Evolutionary conservation across 2,888 invertebrate genomes (phyloP), one percentile per base, ranked within the genome.

Genomic region (Gandaritis pyraliata): DNA sequence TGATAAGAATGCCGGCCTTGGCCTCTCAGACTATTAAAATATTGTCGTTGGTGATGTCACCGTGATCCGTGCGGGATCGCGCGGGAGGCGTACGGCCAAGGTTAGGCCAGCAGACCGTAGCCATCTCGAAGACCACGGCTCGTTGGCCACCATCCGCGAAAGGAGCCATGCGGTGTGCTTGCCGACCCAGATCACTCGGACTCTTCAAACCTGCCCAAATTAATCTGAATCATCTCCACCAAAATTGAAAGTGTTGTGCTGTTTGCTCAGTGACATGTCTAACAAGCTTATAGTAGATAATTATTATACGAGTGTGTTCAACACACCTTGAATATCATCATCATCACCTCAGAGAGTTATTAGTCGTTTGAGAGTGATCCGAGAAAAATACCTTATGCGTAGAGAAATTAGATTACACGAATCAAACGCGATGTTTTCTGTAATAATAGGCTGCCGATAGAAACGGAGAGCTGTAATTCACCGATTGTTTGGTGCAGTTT

Each of bases 81-180:
- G 74, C 83, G 81, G 88, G 88, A 88, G 85, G 79, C 81, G 77
- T 76, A 68, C 74, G 80, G 80, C 85, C 90, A 91, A 91, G 91
- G 91, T 89, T 87, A 81, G 78, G 69, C 71, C 84, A 82, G 73
- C 85, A 86, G 90, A 91, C 89, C 90, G 90, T 90, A 82, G 80
- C 87, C 76, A 79, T 81, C 84, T 85, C 80, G 68, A 77, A 77
- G 72, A 81, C 72, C 84, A 87, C 83, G 90, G 85, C 85, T 89
- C 88, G 88, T 82, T 87, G 86, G 69, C 72, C 77, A 74, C 80
- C 80, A 75, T 73, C 78, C 79, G 85, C 82, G 85, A 88, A 86
- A 88, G 85, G 82, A 85, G 81, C 80, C 80, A 77, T 59, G 55
- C 71, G 67, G 65, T 69, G 75, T 77, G 80, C 73, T 75, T 78